Evolutionary conservation across 2,888 invertebrate genomes (phyloP).

Genomic region (Habroteleia sp.): DNA sequence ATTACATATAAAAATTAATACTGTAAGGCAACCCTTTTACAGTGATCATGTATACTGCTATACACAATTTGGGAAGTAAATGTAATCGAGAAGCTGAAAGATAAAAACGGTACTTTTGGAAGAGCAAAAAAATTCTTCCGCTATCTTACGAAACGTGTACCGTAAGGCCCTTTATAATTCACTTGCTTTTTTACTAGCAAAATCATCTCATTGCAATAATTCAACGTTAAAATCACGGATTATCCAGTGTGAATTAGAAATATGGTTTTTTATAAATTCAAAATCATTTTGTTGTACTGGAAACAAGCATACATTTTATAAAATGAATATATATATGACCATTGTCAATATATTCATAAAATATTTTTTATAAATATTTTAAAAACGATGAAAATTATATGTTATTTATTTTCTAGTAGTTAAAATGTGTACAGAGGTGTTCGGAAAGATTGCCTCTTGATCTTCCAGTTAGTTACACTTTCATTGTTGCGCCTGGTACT

Average conservation of each 20-base stretch:
- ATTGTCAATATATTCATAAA: too few species aligned
- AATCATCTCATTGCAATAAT: conserved; percentile 29
- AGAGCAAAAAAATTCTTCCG: conserved; percentile 67
- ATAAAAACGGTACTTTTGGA: conserved; percentile 70
- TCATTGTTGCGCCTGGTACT: conserved; percentile 75
- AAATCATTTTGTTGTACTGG: too few species aligned
- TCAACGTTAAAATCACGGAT: conserved; percentile 1
- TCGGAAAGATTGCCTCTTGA: conserved; percentile 49
- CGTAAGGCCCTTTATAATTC: conserved; percentile 63
- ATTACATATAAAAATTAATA: too few species aligned
- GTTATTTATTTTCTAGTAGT: conserved; percentile 10
- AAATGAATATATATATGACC: too few species aligned
- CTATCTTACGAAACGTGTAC: conserved; percentile 69
- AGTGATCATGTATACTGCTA: too few species aligned
- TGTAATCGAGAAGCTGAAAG: conserved; percentile 47
- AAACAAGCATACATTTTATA: too few species aligned
- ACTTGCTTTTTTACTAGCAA: conserved; percentile 51
- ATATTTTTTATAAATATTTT: too few species aligned
- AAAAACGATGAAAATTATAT: too few species aligned
- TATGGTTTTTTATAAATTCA: too few species aligned
- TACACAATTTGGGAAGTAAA: conserved; percentile 22
- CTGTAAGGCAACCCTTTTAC: too few species aligned
- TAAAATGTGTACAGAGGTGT: conserved; percentile 17
- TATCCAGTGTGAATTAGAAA: conserved; percentile 3
- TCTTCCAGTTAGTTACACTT: conserved; percentile 75